Evolutionary conservation across 2,888 invertebrate genomes (phyloP), one percentile per base, ranked within the genome.

Genomic region (Byasa hedistus): DNA sequence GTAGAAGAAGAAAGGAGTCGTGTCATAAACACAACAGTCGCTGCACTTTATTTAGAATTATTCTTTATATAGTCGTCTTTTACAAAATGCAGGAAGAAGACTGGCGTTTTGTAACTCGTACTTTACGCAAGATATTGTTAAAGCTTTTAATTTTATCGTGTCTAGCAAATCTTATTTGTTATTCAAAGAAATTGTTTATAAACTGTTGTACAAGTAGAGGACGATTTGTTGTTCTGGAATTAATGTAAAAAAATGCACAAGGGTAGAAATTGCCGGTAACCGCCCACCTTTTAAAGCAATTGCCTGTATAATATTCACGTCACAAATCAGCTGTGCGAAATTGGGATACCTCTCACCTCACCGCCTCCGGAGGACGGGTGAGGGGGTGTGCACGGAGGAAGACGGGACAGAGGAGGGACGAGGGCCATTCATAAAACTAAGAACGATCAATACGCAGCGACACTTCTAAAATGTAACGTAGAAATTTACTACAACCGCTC

Each of bases 381-480:
- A 72, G 69, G 73, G 57, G 67, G 57, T 48, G 12, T 48, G 48
- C 63, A 70, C 61, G 65, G 69, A 68, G 68, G 65, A 55, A 69
- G 66, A 68, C 61, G 73, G 72, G 68, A 69, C 39, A 68, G 71
- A 68, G 70, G 71, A 69, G 70, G 73, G 73, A 73, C 75, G 72
- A 73, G 78, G 76, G 80, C 87, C 90, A 90, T 90, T 90, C 89
- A 89, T 88, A 88, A 89, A 88, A 88, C 84, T 84, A 79, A 82
- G 79, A 72, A 70, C 80, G 89, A 89, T 90, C 90, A 86, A 90
- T 90, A 89, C 78, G 76, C 79, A 80, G 58, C 67, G 69, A 70
- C 73, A 68, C 69, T 68, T 66, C 65, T 73, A 67, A 70, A 66
- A 39, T 36, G 23, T 66, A 70, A 68, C 70, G 65, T 59, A 65